Conservation (phyloP, 2,797 vertebrate species). For the Onychomys arenicola region DNA sequence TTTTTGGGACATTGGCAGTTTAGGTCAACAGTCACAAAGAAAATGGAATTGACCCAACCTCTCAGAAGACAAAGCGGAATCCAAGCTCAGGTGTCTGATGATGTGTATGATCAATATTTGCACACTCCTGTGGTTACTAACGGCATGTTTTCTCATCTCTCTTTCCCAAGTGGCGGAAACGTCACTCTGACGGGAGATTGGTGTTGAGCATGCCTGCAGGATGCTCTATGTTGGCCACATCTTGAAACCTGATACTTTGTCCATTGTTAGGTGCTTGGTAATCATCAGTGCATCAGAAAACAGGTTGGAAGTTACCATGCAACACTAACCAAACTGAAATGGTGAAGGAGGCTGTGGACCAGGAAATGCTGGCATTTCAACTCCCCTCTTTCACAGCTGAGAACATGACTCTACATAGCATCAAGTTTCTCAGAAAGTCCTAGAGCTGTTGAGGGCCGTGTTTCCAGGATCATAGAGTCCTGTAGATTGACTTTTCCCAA, state of each 20-base stretch:
- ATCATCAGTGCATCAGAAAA: constrained; percentile 52
- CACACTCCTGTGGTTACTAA: not conserved
- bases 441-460: not conserved
- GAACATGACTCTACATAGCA: not conserved
- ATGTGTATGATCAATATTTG: not conserved
- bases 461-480: not conserved
- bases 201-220: not conserved
- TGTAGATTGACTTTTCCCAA: not conserved
- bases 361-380: constrained; percentile 29
- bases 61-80: not conserved
- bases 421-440: not conserved
- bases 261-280: constrained; percentile 53
- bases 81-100: not conserved
- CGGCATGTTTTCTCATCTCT: not conserved
- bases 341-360: constrained; percentile 17
- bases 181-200: not conserved
- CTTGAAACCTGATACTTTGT: constrained; percentile 73
- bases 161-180: not conserved
- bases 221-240: not conserved
- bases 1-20: constrained; percentile 2
- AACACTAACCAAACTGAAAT: constrained; percentile 2
- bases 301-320: constrained; percentile 62
- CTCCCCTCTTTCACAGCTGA: not conserved
- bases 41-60: not conserved
- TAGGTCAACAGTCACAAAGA: not conserved